phyloP scores from a whole-genome alignment of 2,113 vertebrate species.

The Phainopepla nitens region DNA sequence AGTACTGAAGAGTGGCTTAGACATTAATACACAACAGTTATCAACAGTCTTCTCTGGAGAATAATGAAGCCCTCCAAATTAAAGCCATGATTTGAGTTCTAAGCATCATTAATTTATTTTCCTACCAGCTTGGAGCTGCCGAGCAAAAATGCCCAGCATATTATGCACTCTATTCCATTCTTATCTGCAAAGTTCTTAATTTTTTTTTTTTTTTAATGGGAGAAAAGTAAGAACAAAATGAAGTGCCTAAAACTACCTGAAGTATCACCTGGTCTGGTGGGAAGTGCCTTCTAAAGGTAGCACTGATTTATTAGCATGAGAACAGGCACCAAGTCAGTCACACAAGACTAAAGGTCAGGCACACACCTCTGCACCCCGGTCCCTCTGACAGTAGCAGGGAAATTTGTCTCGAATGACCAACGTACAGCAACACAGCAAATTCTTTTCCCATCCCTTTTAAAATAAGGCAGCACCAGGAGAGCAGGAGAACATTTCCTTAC shows the following conservation, averaged over 20 bases:
- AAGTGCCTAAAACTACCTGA: not conserved
- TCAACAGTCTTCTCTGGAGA: not conserved
- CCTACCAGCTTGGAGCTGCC: not conserved
- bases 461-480: not conserved
- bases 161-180: not conserved
- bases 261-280: not conserved
- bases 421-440: not conserved
- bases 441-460: not conserved
- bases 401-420: not conserved
- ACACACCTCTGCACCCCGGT: not conserved
- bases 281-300: not conserved
- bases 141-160: not conserved
- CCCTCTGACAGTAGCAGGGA: not conserved
- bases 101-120: not conserved
- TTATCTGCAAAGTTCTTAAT: not conserved
- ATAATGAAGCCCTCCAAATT: not conserved
- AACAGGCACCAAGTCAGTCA: not conserved
- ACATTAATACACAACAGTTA: not conserved
- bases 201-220: not conserved
- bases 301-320: not conserved
- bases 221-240: not conserved
- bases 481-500: constrained; percentile 66
- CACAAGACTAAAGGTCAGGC: not conserved
- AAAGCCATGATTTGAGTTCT: not conserved
- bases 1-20: not conserved